phyloP scores from a whole-genome alignment of 2,888 invertebrate species.

The Suillia variegata region DNA sequence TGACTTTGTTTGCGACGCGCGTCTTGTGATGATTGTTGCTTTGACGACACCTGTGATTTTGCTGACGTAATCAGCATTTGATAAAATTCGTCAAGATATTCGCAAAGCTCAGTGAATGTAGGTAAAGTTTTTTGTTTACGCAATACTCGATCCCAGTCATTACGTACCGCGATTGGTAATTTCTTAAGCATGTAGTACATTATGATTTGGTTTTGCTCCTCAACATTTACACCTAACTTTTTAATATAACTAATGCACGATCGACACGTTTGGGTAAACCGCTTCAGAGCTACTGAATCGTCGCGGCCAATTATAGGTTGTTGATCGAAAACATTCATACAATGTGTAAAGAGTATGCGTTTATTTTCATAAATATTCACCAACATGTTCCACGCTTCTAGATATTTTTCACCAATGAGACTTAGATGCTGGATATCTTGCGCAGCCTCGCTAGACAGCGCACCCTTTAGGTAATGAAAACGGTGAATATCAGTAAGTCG shows the following conservation, averaged over 20 bases:
- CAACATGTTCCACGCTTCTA: slow-evolving; percentile 16
- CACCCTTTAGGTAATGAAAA: slow-evolving; percentile 18
- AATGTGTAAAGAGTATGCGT: slow-evolving; percentile 15
- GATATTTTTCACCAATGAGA: slow-evolving; percentile 17
- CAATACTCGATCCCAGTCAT: slow-evolving; percentile 13
- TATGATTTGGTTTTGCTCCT: slow-evolving; percentile 16
- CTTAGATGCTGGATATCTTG: slow-evolving; percentile 18
- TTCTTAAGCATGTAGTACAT: slow-evolving; percentile 10
- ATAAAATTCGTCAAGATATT: slow-evolving; percentile 12
- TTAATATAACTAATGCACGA: slow-evolving; percentile 10
- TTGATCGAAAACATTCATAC: slow-evolving; percentile 17
- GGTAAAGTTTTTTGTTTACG: slow-evolving; percentile 16
- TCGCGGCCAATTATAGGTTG: slow-evolving; percentile 1
- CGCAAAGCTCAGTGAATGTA: slow-evolving; percentile 7
- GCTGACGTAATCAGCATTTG: slow-evolving; percentile 16
- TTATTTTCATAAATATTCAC: slow-evolving; percentile 14
- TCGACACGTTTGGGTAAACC: slow-evolving; percentile 21
- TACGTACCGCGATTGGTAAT: slow-evolving; percentile 7
- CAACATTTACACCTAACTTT: slow-evolving; percentile 10
- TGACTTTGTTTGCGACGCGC: not conserved
- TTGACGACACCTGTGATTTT: not conserved
- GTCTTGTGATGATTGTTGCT: not conserved
- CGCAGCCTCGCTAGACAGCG: slow-evolving; percentile 10
- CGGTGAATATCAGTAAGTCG: slow-evolving; percentile 9
- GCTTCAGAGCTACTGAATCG: slow-evolving; percentile 16